These are phyloP conservation scores for Ceratina australensis DNA, from an alignment of 1,140 invertebrate species.

Conservation along the genomic window DNA sequence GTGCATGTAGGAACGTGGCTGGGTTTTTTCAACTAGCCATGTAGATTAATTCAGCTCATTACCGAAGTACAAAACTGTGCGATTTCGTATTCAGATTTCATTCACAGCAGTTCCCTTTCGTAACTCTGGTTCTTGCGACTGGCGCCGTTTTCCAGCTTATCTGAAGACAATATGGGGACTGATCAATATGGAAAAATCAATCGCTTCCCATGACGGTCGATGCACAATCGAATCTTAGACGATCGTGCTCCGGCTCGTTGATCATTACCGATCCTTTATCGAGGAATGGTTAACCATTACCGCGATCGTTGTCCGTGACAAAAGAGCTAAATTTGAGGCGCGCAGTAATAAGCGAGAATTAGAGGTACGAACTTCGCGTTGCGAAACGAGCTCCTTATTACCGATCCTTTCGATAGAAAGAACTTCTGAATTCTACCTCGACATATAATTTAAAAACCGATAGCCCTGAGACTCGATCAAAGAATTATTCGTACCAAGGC, in stretches of 20 bases:
- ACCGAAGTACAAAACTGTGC: background rate
- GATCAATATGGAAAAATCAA: background rate
- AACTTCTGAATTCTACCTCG: too few species aligned
- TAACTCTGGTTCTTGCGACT: constrained; percentile 10
- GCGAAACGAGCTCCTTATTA: too few species aligned
- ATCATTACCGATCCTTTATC: background rate
- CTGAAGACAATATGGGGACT: background rate
- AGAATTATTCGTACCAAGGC: too few species aligned
- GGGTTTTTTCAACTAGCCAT: background rate
- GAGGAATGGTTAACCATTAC: background rate
- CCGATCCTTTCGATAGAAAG: too few species aligned
- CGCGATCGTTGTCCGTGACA: background rate
- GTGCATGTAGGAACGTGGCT: background rate
- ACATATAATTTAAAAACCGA: too few species aligned
- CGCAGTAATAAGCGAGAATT: background rate
- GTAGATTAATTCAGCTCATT: constrained; percentile 19
- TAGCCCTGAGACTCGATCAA: too few species aligned
- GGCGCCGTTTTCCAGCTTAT: background rate
- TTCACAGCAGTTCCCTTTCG: constrained; percentile 21
- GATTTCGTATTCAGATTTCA: constrained; percentile 37
- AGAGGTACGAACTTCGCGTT: background rate
- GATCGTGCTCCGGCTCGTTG: background rate
- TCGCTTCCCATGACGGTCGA: background rate
- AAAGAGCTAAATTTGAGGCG: background rate
- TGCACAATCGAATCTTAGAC: background rate